Evolutionary conservation across 2,888 invertebrate genomes (phyloP).

Genomic region (Empis livida): DNA sequence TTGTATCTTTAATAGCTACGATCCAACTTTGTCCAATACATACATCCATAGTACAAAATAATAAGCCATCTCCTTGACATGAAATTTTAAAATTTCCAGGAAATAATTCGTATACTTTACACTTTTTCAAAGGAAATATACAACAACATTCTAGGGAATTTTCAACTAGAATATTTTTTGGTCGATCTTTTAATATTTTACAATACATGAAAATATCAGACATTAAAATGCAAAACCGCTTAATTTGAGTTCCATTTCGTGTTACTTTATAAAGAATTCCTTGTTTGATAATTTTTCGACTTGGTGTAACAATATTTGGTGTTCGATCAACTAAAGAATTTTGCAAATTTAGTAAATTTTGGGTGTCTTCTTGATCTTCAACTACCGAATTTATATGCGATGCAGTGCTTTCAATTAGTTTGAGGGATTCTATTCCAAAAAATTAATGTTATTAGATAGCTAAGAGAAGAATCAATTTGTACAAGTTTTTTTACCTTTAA

Average conservation of each 20-base stretch:
- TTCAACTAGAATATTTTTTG: conserved; percentile 39
- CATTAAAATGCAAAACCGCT: conserved; percentile 55
- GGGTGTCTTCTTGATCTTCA: conserved; percentile 58
- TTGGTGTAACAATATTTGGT: conserved; percentile 50
- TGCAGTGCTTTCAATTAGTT: conserved; percentile 53
- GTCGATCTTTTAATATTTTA: conserved; percentile 43
- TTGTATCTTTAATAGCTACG: conserved; percentile 40
- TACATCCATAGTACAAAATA: conserved; percentile 42
- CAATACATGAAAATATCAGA: conserved; percentile 63
- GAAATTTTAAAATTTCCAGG: conserved; percentile 46
- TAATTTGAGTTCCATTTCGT: conserved; percentile 37
- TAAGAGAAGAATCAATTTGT: too few relatives aligned
- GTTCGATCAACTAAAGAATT: conserved; percentile 45
- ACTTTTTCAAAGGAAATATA: conserved; percentile 57
- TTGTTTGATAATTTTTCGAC: conserved; percentile 53
- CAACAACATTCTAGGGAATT: conserved; percentile 51
- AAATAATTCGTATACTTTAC: conserved; percentile 45
- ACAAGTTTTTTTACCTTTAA: too few relatives aligned
- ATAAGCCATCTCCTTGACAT: conserved; percentile 44
- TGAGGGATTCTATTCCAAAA: conserved; percentile 44
- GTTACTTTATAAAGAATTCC: conserved; percentile 47
- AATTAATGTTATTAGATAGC: neutral
- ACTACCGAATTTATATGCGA: conserved; percentile 60
- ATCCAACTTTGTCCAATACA: conserved; percentile 46
- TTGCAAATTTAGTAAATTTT: conserved; percentile 53